Conservation (phyloP, 2,888 invertebrate genomes). For the Drosophila nr. medialis region DNA sequence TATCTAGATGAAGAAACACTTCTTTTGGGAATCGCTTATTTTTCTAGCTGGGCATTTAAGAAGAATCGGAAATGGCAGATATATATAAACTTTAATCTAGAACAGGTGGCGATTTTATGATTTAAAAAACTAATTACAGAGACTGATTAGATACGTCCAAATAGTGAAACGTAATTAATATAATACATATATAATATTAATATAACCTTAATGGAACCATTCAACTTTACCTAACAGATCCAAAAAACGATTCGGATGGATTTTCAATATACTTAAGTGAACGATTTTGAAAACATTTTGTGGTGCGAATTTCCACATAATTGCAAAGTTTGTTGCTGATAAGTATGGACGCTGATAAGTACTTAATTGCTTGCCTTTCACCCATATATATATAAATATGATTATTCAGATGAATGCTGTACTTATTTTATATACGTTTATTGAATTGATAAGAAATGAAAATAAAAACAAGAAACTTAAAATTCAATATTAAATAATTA, state of each 20-base stretch:
- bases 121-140: background rate
- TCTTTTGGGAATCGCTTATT: background rate
- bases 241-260: background rate
- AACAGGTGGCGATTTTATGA: background rate
- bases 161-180: no score
- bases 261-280: background rate
- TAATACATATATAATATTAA: no score
- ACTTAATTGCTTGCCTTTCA: background rate
- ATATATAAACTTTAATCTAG: background rate
- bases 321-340: accelerated
- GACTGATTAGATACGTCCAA: no score
- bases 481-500: background rate
- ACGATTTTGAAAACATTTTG: background rate
- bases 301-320: background rate
- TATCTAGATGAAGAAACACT: background rate
- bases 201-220: background rate
- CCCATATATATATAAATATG: background rate
- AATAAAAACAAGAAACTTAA: background rate
- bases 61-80: background rate
- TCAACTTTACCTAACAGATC: background rate
- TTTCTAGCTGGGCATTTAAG: background rate
- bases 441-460: background rate
- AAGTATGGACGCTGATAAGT: background rate
- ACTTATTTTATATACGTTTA: background rate
- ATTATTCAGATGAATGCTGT: background rate